phyloP scores from a whole-genome alignment of 1,140 invertebrate species.

The Sarcophaga peregrina region DNA sequence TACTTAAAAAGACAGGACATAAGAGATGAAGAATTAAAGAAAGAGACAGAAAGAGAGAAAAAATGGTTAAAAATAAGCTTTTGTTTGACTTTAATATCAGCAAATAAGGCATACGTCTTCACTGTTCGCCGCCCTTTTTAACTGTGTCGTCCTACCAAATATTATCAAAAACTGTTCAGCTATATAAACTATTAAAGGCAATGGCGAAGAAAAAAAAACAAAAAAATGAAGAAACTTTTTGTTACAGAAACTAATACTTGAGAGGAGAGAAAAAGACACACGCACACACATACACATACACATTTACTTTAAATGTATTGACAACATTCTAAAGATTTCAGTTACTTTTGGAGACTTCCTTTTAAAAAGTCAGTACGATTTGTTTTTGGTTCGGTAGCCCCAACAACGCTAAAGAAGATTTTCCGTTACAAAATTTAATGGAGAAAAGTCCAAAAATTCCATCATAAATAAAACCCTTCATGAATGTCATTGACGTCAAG shows the following conservation, averaged over 20 bases:
- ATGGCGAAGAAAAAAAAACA: too few species aligned
- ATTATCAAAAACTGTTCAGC: too few species aligned
- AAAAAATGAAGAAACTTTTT: constrained; percentile 5
- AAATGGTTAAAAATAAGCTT: constrained; percentile 11
- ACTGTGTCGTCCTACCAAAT: too few species aligned
- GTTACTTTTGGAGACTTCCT: not conserved
- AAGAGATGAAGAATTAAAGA: too few species aligned
- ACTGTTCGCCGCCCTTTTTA: too few species aligned
- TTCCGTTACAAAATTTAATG: too few species aligned
- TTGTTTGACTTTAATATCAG: constrained; percentile 24
- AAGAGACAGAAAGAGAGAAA: too few species aligned
- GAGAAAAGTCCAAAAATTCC: not conserved
- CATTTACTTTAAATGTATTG: constrained; percentile 1
- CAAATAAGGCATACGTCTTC: not conserved
- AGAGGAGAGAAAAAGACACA: not conserved
- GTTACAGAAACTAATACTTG: not conserved
- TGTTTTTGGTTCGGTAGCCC: not conserved
- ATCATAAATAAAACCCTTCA: constrained; percentile 17
- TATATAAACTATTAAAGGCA: not conserved
- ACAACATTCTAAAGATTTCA: not conserved
- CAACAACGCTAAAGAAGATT: not conserved
- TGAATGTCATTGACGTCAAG: not conserved
- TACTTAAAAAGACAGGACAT: too few species aligned
- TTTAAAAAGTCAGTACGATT: too few species aligned
- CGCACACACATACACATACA: too few species aligned